A percentile compares a stretch with the other conserved stretches of the same genome.
phyloP scores from a whole-genome alignment of 92 coral and sea anemone genomes.

The Zoanthus solanderi region DNA sequence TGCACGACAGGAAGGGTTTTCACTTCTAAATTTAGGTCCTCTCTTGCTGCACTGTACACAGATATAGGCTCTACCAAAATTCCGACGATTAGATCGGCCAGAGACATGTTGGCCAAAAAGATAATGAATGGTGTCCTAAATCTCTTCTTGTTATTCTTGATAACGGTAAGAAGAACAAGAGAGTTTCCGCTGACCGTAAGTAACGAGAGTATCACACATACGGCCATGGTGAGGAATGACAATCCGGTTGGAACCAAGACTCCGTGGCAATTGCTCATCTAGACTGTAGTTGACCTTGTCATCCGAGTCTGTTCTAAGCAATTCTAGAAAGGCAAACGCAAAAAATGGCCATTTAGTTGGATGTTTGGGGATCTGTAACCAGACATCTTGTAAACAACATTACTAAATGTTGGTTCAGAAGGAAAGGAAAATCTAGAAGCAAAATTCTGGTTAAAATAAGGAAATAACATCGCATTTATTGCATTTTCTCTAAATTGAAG shows the following conservation, averaged over 20 bases:
- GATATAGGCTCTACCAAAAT: slow-evolving; percentile 29
- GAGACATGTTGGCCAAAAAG: slow-evolving; percentile 24
- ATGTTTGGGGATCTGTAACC: no score
- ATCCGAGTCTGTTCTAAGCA: no score
- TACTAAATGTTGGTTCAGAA: no score
- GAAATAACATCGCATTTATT: no score
- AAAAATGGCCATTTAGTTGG: no score
- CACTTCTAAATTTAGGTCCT: slow-evolving; percentile 12
- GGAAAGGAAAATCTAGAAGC: no score
- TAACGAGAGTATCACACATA: slow-evolving; percentile 23
- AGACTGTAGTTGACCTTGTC: no score
- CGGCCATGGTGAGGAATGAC: slow-evolving; percentile 32
- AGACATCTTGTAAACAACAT: no score
- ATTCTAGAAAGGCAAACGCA: no score
- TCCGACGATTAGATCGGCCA: slow-evolving; percentile 33
- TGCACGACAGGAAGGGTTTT: slow-evolving; percentile 25
- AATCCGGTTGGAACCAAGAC: slow-evolving; percentile 31
- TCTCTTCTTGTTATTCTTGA: slow-evolving; percentile 10
- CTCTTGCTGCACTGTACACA: slow-evolving; percentile 40
- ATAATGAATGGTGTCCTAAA: slow-evolving; percentile 37
- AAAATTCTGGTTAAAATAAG: no score
- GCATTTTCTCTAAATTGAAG: no score
- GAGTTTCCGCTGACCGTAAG: slow-evolving; percentile 31
- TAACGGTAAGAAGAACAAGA: slow-evolving; percentile 20
- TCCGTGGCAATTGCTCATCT: slow-evolving; percentile 19